These are phyloP conservation scores for Ornithorhynchus anatinus DNA, from an alignment of 2,113 vertebrate species.

Conservation along the genomic window DNA sequence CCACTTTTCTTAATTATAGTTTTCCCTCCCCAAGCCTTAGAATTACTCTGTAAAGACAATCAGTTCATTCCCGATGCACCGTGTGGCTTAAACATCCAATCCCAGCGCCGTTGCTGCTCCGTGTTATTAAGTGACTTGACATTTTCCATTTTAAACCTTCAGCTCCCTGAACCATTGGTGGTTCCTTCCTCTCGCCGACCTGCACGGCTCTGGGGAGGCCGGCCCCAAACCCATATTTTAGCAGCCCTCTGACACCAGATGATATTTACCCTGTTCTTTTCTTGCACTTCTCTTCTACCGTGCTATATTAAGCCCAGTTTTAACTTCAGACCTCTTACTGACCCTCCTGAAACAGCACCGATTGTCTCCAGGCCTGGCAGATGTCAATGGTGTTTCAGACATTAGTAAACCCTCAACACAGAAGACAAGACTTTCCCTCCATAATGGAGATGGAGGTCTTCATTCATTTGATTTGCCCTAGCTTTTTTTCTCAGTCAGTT, in stretches of 20 bases:
- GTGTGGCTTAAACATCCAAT: neutral
- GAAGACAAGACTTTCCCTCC: neutral
- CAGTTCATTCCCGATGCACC: neutral
- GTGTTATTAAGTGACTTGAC: neutral
- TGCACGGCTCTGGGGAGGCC: neutral
- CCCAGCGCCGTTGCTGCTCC: neutral
- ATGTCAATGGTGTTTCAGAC: neutral
- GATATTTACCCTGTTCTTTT: neutral
- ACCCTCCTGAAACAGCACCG: neutral
- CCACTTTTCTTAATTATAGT: conserved; percentile 2
- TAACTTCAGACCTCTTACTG: neutral
- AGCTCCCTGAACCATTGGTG: too few species aligned
- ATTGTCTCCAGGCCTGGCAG: neutral
- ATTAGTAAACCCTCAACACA: conserved; percentile 1
- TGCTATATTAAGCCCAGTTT: neutral
- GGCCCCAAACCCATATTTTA: rapidly evolving
- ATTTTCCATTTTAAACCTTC: neutral
- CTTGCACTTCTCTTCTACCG: too few species aligned
- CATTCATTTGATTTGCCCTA: neutral
- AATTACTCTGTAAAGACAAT: neutral
- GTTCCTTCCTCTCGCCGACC: neutral
- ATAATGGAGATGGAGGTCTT: conserved; percentile 1
- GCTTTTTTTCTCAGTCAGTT: neutral
- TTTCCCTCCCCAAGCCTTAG: neutral
- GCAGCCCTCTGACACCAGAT: neutral